phyloP scores from a whole-genome alignment of 2,113 vertebrate genomes.

The Hippocampus zosterae region DNA sequence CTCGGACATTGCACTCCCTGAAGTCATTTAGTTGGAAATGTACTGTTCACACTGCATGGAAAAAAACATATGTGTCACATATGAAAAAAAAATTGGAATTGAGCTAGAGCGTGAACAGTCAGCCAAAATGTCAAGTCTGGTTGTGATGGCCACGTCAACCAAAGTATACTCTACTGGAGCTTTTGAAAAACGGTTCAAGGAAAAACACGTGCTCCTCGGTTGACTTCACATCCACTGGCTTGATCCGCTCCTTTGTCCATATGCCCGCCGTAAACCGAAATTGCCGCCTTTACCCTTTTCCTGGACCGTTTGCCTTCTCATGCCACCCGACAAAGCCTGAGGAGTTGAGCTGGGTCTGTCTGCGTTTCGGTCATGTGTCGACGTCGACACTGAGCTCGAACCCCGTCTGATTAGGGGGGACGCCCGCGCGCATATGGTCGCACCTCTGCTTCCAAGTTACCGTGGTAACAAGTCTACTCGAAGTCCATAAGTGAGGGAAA shows the following conservation, averaged over 20 bases:
- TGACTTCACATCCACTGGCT: background rate
- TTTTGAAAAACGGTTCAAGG: no score
- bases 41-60: no score
- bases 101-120: no score
- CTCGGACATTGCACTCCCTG: background rate
- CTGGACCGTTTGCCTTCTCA: background rate
- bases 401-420: constrained; percentile 12
- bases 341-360: constrained; percentile 10
- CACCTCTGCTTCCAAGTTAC: background rate
- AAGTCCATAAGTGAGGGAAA: background rate
- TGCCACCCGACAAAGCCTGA: constrained; percentile 12
- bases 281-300: background rate
- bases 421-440: background rate
- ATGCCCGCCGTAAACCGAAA: constrained; percentile 9
- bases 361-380: constrained; percentile 26
- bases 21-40: no score
- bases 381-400: constrained; percentile 2
- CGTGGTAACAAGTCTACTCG: background rate
- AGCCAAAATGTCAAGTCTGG: no score
- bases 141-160: no score
- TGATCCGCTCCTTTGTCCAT: constrained; percentile 1
- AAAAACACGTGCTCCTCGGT: background rate
- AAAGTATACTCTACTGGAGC: no score
- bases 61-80: no score
- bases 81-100: no score